Evolutionary conservation across 2,888 invertebrate species (phyloP).

Genomic region (Hydrotaea cyrtoneurina): DNA sequence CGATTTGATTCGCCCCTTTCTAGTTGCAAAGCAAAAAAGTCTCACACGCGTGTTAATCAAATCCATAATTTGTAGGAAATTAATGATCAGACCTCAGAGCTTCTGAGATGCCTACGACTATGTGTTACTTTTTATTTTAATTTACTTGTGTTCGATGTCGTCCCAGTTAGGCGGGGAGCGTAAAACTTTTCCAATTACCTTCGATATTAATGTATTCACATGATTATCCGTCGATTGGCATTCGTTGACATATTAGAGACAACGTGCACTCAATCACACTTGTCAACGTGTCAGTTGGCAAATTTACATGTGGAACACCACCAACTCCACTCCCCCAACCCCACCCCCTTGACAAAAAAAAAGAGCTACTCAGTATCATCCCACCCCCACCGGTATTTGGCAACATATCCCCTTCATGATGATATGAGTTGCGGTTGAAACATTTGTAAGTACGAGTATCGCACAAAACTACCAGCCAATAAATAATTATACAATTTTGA

Average conservation of each 20-base stretch:
- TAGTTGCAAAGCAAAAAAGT: too few species aligned
- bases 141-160: too few species aligned
- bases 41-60: too few species aligned
- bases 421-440: too few species aligned
- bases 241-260: constrained; percentile 65
- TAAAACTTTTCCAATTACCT: constrained; percentile 69
- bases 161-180: background rate
- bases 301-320: constrained; percentile 73
- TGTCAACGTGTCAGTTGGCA: constrained; percentile 78
- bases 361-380: background rate
- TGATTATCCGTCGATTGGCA: constrained; percentile 65
- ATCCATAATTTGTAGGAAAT: too few species aligned
- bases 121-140: too few species aligned
- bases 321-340: too few species aligned
- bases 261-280: constrained; percentile 74
- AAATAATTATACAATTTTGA: constrained; percentile 18
- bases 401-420: too few species aligned
- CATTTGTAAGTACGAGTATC: background rate
- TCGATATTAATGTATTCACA: constrained; percentile 47
- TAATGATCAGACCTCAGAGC: too few species aligned
- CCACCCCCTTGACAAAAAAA: too few species aligned
- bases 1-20: too few species aligned
- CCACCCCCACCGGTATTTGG: background rate
- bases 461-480: background rate
- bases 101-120: too few species aligned